Evolutionary conservation across 2,113 vertebrate genomes (phyloP), one percentile per base, ranked within the genome.

Genomic region (Oreochromis niloticus): DNA sequence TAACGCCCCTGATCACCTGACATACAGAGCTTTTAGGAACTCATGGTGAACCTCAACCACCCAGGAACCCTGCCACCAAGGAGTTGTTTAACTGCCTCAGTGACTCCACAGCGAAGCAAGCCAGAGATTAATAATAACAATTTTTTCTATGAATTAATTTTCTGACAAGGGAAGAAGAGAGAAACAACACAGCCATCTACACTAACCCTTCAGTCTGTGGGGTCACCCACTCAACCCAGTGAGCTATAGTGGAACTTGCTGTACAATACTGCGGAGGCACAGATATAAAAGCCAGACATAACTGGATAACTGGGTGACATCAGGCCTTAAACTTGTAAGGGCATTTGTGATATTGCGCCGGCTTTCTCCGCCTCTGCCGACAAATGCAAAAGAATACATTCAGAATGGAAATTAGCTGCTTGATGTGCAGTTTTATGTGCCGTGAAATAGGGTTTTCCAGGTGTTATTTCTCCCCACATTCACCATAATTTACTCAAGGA

Each of bases 391-490:
- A 71, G 17, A 80, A 85, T 84, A 61, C 57, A 66, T 50, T 55
- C 68, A 50, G 83, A 85, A 91, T 71, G 43, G 61, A 87, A 91
- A 93, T 92, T 88, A 94, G 86, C 82, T 91, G 86, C 84, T 79
- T 91, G 91, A 92, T 83, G 88, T 86, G 87, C 88, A 91, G 87
- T 92, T 93, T 92, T 90, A 91, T 91, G 89, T 88, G 82, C 75
- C 88, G 84, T 94, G 92, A 94, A 94, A 92, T 93, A 85, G 7
- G 32, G 87, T 86, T 92, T 93, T 88, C 84, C 82, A 89, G 91
- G 86, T 84, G 85, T 87, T 85, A 86, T 85, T 88, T 89, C 84
- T 48, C 59, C 39, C 52, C 32, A 59, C 84, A 50, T 88, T 91
- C 55, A 36, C 86, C 36, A 24, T 86, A 43, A 93, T 86, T 90